A percentile compares a stretch with the other conserved stretches of the same genome.
phyloP scores from a whole-genome alignment of 2,888 invertebrate genomes.

The Scaptomyza cyrtandrae region DNA sequence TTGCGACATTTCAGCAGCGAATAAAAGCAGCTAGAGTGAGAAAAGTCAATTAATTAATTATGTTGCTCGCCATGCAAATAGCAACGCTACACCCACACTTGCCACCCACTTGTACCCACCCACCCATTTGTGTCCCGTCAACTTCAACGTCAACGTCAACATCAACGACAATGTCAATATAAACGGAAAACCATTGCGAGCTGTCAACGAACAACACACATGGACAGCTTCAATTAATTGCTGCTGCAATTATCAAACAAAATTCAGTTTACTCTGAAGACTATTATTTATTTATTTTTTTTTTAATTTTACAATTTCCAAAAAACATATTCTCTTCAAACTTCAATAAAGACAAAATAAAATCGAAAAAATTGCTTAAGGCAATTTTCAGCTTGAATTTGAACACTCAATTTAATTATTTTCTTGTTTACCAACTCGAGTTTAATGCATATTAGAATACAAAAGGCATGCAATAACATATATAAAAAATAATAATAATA shows the following conservation, averaged over 20 bases:
- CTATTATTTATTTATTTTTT: neutral
- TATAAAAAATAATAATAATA: neutral
- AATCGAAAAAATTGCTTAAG: neutral
- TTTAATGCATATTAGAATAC: neutral
- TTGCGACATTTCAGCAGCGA: neutral
- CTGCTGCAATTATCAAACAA: neutral
- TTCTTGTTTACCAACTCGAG: neutral
- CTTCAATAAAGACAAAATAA: neutral
- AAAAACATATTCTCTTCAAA: neutral
- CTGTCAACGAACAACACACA: constrained; percentile 4
- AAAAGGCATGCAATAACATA: neutral
- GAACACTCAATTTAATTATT: constrained; percentile 1
- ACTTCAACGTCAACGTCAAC: neutral
- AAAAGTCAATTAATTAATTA: neutral
- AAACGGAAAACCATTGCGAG: neutral
- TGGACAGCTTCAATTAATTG: constrained; percentile 1
- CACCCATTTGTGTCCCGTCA: neutral
- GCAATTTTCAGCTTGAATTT: neutral
- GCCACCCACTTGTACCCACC: neutral
- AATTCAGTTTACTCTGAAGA: neutral
- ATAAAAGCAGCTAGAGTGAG: neutral
- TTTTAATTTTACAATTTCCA: neutral
- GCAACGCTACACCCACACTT: neutral
- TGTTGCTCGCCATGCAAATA: neutral
- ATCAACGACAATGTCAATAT: neutral